Base-by-base conservation (phyloP, 2,888 invertebrate species). In the Sarcophaga caerulescens region DNA sequence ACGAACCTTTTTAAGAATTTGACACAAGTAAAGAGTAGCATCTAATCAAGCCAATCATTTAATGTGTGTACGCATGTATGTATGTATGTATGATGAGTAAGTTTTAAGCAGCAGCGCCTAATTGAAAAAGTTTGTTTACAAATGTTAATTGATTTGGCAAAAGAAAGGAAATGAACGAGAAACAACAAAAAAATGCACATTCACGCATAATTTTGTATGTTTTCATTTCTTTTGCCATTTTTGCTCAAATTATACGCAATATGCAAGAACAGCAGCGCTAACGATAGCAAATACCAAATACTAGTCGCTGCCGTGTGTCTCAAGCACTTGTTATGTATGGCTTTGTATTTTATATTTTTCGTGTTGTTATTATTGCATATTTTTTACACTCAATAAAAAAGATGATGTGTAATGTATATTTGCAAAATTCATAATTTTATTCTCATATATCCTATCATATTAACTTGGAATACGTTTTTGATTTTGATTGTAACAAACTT, bases 151-250 rank as follows among this genome's bases (percentile, higher is more conserved):
- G 77, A 80, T 82, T 81, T 68, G 10, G 52, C 47, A 21, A 74
- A 68, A 73, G 59, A 70, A 65, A 2, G 23, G 21, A 57, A 76
- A 19, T 76, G 8, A 35, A 35, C 10, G 2, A 35, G 2, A 25
- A 25, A 47, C 3, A 47, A 12, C 10, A 47, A 12, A 47, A 74
- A 45, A 66, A 81, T 81, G 86, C 78, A 86, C 21, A 75, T 57
- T 66, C 76, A 86, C 84, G 86, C 81, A 81, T 81, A 73, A 81
- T 70, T 86, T 76, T 78, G 68, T 81, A 52, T 81, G 68, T n/a
- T 75, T 63, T 69, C 25, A 69, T 47, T 69, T 57, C 23, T 68
- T 52, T 52, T 52, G 14, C 14, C 52, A 14, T 52, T 52, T 69
- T 25, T 62, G 62, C 66, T 78, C n/a, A 75, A 84, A 81, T 74